Percentiles rank a stretch among this genome's conserved stretches.
Conservation (phyloP, 2,113 vertebrate genomes). For the Microtus pennsylvanicus region DNA sequence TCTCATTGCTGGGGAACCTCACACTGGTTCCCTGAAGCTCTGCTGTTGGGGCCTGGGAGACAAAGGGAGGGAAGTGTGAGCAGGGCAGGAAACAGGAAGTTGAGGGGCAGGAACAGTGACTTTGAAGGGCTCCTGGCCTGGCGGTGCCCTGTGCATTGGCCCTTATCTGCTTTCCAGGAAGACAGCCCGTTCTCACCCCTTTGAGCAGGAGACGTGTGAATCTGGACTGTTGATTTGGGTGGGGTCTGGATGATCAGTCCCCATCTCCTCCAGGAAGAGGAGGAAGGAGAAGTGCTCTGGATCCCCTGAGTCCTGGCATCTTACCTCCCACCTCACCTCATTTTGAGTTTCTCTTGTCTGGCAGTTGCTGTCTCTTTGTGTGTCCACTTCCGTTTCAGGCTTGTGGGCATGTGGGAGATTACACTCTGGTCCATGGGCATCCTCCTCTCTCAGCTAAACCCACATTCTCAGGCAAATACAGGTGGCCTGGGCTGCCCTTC, state of each 20-base stretch:
- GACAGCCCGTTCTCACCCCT: not conserved
- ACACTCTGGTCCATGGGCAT: not conserved
- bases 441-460: not conserved
- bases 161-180: constrained; percentile 44
- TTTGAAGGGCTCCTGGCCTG: not conserved
- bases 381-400: not conserved
- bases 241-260: not conserved
- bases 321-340: no score
- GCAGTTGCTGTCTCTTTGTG: not conserved
- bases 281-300: not conserved
- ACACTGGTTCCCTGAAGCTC: constrained; percentile 72
- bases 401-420: not conserved
- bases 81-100: constrained; percentile 73
- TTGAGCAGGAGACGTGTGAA: constrained; percentile 54
- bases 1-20: constrained; percentile 82
- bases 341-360: not conserved
- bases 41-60: constrained; percentile 79
- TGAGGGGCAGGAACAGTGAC: not conserved
- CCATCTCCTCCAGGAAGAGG: not conserved
- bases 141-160: not conserved
- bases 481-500: not conserved
- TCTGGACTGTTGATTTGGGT: constrained; percentile 61
- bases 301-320: not conserved
- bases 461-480: no score
- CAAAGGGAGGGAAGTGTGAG: constrained; percentile 74